These are phyloP conservation scores for Hoplodrina ambigua DNA, from an alignment of 2,888 invertebrate species.

Conservation along the genomic window DNA sequence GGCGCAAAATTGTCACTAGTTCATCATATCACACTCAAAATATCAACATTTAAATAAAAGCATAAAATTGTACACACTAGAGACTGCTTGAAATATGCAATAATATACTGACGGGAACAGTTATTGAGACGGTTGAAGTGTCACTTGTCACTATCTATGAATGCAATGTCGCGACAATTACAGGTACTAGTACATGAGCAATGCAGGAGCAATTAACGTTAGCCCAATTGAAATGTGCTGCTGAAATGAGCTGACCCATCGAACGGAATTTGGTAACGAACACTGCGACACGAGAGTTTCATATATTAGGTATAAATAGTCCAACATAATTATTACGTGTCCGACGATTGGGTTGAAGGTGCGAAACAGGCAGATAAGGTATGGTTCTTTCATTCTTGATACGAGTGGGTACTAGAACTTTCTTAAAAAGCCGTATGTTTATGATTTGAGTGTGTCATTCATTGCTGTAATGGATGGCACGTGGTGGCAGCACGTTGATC, in stretches of 20 bases:
- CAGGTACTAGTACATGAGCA: slow-evolving; percentile 1
- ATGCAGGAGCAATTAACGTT: slow-evolving; percentile 1
- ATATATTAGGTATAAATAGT: too few relatives aligned
- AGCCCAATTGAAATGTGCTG: background rate
- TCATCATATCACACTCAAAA: background rate
- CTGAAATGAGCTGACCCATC: too few relatives aligned
- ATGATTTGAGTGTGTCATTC: slow-evolving; percentile 36
- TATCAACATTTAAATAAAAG: background rate
- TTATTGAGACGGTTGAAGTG: slow-evolving; percentile 20
- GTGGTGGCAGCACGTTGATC: slow-evolving; percentile 46
- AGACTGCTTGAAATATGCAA: slow-evolving; percentile 3
- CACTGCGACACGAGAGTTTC: too few relatives aligned
- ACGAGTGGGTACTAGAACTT: slow-evolving; percentile 28
- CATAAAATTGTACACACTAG: background rate
- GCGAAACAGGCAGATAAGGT: background rate
- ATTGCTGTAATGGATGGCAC: slow-evolving; percentile 54
- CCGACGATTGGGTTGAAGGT: background rate
- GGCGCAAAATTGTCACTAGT: background rate
- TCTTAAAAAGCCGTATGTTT: slow-evolving; percentile 15
- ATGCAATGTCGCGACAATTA: slow-evolving; percentile 17
- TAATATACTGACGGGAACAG: slow-evolving; percentile 9
- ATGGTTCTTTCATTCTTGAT: background rate
- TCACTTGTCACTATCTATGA: slow-evolving; percentile 27
- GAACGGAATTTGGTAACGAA: too few relatives aligned
- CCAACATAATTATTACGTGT: too few relatives aligned